These are phyloP conservation scores for Cotesia vestalis DNA, from an alignment of 1,140 invertebrate species.

Conservation along the genomic window DNA sequence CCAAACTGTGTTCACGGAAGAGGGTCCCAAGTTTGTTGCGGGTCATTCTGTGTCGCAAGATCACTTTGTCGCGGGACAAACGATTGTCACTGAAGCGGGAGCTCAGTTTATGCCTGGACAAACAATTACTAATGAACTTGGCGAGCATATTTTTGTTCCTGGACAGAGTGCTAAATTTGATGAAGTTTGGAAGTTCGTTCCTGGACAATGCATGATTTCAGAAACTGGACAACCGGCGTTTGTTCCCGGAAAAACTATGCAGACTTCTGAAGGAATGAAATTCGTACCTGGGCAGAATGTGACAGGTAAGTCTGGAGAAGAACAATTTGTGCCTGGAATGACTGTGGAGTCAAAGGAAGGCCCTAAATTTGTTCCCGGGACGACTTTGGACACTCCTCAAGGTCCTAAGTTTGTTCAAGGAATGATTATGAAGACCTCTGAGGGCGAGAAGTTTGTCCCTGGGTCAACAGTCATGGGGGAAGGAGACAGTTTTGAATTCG, in stretches of 20 bases:
- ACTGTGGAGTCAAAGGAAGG: constrained; percentile 65
- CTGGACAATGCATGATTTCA: constrained; percentile 64
- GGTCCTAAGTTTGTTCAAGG: constrained; percentile 75
- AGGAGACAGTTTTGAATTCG: constrained; percentile 68
- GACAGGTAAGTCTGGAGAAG: constrained; percentile 64
- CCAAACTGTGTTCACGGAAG: constrained; percentile 72
- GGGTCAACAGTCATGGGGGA: constrained; percentile 63
- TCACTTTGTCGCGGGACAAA: constrained; percentile 75
- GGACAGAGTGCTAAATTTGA: constrained; percentile 61
- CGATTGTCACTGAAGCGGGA: constrained; percentile 70
- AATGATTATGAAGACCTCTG: constrained; percentile 69
- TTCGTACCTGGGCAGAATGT: constrained; percentile 77
- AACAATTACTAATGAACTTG: constrained; percentile 65
- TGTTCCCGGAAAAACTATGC: constrained; percentile 71
- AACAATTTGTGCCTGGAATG: constrained; percentile 73
- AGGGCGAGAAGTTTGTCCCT: constrained; percentile 71
- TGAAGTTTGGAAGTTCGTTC: constrained; percentile 63
- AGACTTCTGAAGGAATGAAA: constrained; percentile 66
- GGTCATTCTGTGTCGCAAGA: constrained; percentile 69
- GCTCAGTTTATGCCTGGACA: constrained; percentile 70
- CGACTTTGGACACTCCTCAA: constrained; percentile 72
- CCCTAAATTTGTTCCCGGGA: constrained; percentile 72
- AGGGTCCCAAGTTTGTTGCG: constrained; percentile 74
- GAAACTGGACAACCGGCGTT: constrained; percentile 64
- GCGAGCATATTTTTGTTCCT: constrained; percentile 66